Percentiles rank a stretch among this genome's conserved stretches.
Evolutionary conservation across 2,797 vertebrate genomes (phyloP).

Genomic region (Gymnoscopelus microlampas): DNA sequence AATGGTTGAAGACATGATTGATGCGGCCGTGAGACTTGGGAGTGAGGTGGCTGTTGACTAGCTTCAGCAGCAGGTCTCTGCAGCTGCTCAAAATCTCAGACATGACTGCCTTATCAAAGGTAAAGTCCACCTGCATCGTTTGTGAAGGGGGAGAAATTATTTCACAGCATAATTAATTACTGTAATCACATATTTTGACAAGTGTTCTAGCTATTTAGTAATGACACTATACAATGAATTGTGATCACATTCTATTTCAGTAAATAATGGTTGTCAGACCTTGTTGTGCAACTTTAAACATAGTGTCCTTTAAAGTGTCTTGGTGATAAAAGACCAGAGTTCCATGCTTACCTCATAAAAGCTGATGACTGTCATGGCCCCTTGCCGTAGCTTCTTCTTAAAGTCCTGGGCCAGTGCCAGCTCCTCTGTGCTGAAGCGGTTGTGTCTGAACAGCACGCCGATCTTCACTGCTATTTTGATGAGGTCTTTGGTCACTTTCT

Average conservation of each 20-base stretch:
- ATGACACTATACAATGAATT: no score
- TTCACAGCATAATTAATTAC: background rate
- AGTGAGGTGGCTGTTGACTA: conserved; percentile 89
- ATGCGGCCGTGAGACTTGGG: conserved; percentile 90
- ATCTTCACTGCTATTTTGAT: conserved; percentile 92
- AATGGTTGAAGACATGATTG: conserved; percentile 91
- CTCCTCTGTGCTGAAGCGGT: conserved; percentile 84
- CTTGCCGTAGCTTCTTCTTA: conserved; percentile 87
- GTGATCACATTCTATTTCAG: no score
- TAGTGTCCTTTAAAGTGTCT: background rate
- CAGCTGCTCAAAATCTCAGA: conserved; percentile 80
- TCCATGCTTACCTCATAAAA: conserved; percentile 83
- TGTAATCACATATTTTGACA: no score
- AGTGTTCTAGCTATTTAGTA: no score
- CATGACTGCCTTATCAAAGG: conserved; percentile 88
- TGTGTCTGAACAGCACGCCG: conserved; percentile 86
- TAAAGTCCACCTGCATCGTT: conserved; percentile 86
- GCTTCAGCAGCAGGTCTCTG: conserved; percentile 85
- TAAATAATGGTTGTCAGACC: no score
- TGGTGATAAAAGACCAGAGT: background rate
- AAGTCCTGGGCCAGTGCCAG: conserved; percentile 85
- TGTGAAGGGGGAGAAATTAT: background rate
- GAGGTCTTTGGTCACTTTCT: conserved; percentile 91
- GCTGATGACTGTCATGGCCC: conserved; percentile 91
- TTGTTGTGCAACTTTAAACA: no score